phyloP scores from a whole-genome alignment of 2,113 vertebrate species.

The Copsychus sechellarum region DNA sequence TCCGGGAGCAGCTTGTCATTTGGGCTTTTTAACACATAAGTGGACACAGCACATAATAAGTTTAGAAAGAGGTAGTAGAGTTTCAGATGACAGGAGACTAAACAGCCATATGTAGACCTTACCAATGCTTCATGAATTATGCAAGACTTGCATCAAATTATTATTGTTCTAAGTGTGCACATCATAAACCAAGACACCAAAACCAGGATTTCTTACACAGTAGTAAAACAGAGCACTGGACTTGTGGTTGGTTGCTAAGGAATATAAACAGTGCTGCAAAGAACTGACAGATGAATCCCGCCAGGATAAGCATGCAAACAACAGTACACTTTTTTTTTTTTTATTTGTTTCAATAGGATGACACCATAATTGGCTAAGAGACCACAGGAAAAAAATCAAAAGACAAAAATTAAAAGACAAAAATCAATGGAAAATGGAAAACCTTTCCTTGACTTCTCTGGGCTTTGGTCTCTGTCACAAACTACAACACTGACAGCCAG shows the following conservation, averaged over 20 bases:
- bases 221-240: not conserved
- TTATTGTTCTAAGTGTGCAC: not conserved
- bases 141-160: not conserved
- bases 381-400: not conserved
- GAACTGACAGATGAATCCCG: not conserved
- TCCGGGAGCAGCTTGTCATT: not conserved
- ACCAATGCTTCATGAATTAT: not conserved
- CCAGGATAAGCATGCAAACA: not conserved
- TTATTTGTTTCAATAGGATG: not conserved
- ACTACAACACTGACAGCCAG: not conserved
- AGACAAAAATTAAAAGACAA: not conserved
- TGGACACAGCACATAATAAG: not conserved
- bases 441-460: not conserved
- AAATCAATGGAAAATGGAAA: not conserved
- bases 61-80: not conserved
- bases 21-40: not conserved
- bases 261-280: not conserved
- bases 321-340: no score
- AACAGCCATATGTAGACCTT: not conserved
- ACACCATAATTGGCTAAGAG: not conserved
- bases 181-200: not conserved
- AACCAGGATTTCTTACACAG: not conserved
- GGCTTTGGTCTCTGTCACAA: not conserved
- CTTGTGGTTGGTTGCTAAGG: not conserved
- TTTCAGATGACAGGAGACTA: not conserved